phyloP scores from a whole-genome alignment of 2,113 vertebrate species.

The Syrrhaptes paradoxus region DNA sequence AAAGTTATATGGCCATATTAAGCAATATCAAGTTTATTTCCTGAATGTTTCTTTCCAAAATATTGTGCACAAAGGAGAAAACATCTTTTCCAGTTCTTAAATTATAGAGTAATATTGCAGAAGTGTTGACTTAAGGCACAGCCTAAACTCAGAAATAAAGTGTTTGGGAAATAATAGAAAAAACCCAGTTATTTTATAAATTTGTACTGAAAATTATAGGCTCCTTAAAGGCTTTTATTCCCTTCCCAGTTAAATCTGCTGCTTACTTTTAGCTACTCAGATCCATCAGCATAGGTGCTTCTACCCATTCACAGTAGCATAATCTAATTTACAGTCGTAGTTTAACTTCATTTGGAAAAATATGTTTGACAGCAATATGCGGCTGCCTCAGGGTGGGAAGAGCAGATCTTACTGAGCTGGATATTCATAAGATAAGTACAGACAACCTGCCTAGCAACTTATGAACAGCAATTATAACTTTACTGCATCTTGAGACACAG shows the following conservation, averaged over 20 bases:
- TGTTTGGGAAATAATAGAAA: neutral
- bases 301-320: neutral
- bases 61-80: neutral
- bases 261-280: neutral
- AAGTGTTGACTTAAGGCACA: neutral
- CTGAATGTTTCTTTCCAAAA: neutral
- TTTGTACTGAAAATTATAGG: neutral
- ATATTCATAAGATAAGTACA: neutral
- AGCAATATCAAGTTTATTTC: neutral
- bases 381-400: neutral
- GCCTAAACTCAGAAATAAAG: neutral
- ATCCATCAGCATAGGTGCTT: neutral
- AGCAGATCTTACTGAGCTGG: neutral
- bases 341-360: slow-evolving; percentile 11
- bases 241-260: neutral
- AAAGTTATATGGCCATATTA: neutral
- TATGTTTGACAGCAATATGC: neutral
- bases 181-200: neutral
- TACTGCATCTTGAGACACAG: neutral
- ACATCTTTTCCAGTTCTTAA: neutral
- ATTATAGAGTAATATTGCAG: neutral
- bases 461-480: neutral
- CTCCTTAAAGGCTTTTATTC: neutral
- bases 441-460: neutral
- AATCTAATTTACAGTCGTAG: neutral